A percentile compares a stretch with the other conserved stretches of the same genome.
These are phyloP conservation scores for Sinocyclocheilus rhinocerous DNA, from an alignment of 2,113 vertebrate species.

Conservation along the genomic window DNA sequence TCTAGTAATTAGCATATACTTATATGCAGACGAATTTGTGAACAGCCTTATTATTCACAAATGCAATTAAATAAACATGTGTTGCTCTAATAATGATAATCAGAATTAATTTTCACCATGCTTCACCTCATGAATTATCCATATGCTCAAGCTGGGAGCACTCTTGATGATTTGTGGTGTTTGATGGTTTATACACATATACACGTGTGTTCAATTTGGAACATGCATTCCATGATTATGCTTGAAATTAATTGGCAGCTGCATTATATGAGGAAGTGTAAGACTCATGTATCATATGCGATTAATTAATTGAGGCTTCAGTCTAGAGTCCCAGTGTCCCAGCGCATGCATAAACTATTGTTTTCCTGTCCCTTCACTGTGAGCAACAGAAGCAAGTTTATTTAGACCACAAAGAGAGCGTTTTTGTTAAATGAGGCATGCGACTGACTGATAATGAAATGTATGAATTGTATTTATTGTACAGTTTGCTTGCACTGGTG, in stretches of 20 bases:
- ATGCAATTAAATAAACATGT: constrained; percentile 49
- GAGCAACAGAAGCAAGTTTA: constrained; percentile 22
- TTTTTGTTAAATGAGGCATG: constrained; percentile 32
- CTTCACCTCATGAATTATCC: constrained; percentile 38
- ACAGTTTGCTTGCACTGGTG: not conserved
- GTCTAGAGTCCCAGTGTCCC: constrained; percentile 23
- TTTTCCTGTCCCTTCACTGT: not conserved
- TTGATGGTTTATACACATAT: constrained; percentile 37
- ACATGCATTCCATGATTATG: constrained; percentile 24
- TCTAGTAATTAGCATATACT: constrained; percentile 34
- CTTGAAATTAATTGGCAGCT: constrained; percentile 31
- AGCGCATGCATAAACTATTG: constrained; percentile 33
- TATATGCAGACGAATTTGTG: constrained; percentile 35
- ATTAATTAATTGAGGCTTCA: constrained; percentile 32
- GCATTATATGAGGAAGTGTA: not conserved
- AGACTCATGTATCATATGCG: constrained; percentile 3
- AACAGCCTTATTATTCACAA: constrained; percentile 40
- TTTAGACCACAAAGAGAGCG: constrained; percentile 10
- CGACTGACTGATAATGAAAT: constrained; percentile 21
- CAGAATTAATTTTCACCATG: constrained; percentile 36
- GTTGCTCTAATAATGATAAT: constrained; percentile 46
- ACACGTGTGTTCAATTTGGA: constrained; percentile 1
- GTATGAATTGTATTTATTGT: constrained; percentile 24
- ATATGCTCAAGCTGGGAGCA: constrained; percentile 31
- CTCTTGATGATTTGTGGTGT: constrained; percentile 31